Base-by-base conservation (phyloP, 2,113 vertebrate genomes). In the Taurulus bubalis region DNA sequence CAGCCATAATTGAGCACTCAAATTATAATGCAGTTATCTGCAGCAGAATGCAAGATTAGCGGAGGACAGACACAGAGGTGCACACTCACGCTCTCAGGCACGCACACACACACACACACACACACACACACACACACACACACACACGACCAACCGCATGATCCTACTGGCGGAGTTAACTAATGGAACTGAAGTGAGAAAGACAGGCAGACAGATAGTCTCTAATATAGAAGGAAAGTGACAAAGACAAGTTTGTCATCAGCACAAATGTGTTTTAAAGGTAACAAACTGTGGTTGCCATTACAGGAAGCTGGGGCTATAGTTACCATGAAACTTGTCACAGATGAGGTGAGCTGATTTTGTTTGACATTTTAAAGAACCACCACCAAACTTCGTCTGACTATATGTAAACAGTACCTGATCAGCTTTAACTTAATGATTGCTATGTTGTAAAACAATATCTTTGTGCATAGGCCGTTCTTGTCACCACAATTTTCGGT, bases 281-380 rank as follows among this genome's bases (percentile, higher is more conserved):
- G 9, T 51, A 47, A 58, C 65, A 18, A 11, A n/a, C 0, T 87
- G 90, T 79, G 90, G 92, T 91, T 67, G 24, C 16, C 49, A 65
- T 58, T 63, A 86, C 83, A 93, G 91, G 92, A 94, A 93, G 68
- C 67, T 77, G 36, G 24, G 67, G 18, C 34, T 53, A 4, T 34
- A n/a, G 87, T 89, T 91, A 42, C 85, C 65, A 71, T 14, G 88
- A 34, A 90, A 91, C 90, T 22, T 36, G 68, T 66, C 36, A 45
- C 10, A 77, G 56, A 74, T 28, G 82, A 75, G 56, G 12, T 82
- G 62, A 89, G 56, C 20, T 85, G 14, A 73, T 76, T 59, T 77
- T 85, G 6, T 82, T 65, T 8, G 75, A 58, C 56, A 51, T 60
- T 77, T 71, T 66, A 71, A 62, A 83, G 84, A 84, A 87, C 47